Evolutionary conservation across 2,113 vertebrate species (phyloP), one percentile per base, ranked within the genome.

Genomic region (Crotalus horridus): DNA sequence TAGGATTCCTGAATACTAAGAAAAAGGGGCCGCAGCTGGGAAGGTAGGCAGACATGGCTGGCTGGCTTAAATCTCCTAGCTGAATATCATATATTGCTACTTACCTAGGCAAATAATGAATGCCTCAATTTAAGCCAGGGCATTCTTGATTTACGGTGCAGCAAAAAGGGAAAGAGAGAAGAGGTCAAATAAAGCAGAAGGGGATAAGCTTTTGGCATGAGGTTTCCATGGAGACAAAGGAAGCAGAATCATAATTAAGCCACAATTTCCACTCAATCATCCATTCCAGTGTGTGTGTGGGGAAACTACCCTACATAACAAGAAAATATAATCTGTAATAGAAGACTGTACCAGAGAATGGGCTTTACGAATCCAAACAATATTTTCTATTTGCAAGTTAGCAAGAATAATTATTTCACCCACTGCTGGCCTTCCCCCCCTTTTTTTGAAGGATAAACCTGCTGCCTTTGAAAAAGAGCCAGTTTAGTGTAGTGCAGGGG

Each of bases 161-260:
- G 85, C 95, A 88, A 94, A 43, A 95, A 94, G 95, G 33, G 95
- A 95, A 93, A 95, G 93, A 95, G 59, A 59, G 43, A 61, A 15
- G 69, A 94, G 93, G 94, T 92, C 95, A 96, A 92, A 95, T 96
- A 95, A 95, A 96, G 92, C 93, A 6, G 94, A 88, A 93, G 94
- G 91, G 94, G 92, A 95, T 93, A 92, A 94, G 96, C 95, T 94
- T 94, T 93, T 96, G 93, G 96, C 94, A 58, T 13, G 94, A 93
- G 3, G 93, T 98, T 97, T 53, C 97, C 97, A 98, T 98, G 97
- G 98, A 97, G 96, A 98, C 96, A 0, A 94, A 94, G 96, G 95
- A 97, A 97, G 97, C 97, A 96, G 96, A 96, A 96, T 94, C 95
- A 89, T 95, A 96, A 97, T 98, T 97, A 97, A 97, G 96, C 39